Evolutionary conservation across 2,113 vertebrate species (phyloP).

Genomic region (Rhabdornis inornatus): DNA sequence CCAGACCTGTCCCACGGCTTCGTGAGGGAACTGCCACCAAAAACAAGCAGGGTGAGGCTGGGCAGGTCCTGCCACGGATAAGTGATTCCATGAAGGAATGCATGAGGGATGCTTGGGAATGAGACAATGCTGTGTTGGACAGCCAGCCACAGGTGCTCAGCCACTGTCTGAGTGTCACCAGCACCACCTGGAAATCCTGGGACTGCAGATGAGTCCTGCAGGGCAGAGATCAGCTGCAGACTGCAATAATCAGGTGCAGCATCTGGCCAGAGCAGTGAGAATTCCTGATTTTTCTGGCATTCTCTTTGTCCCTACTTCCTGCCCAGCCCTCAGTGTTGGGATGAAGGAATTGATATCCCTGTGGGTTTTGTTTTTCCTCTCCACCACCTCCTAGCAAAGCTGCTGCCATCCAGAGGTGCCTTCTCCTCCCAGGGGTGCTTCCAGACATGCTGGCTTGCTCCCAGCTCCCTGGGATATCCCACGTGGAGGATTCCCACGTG

Average conservation of each 20-base stretch:
- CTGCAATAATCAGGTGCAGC: not conserved
- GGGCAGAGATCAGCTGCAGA: not conserved
- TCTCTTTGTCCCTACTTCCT: not conserved
- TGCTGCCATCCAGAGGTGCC: not conserved
- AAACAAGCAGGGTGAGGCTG: not conserved
- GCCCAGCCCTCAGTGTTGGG: not conserved
- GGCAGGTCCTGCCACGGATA: not conserved
- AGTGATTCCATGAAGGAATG: not conserved
- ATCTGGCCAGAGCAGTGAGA: not conserved
- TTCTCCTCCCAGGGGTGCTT: not conserved
- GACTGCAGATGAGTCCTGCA: not conserved
- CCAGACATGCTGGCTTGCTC: not conserved
- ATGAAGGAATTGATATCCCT: not conserved
- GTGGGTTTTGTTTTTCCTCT: not conserved
- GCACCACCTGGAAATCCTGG: not conserved
- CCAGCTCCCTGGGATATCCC: not conserved
- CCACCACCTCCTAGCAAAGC: not conserved
- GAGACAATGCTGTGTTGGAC: not conserved
- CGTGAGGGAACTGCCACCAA: not conserved
- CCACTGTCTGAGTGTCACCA: not conserved
- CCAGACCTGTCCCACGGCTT: not conserved
- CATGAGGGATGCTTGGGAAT: not conserved
- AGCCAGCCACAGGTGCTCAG: not conserved
- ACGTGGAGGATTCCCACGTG: fast-evolving
- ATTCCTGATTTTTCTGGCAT: not conserved